Evolutionary conservation across 2,113 vertebrate species (phyloP).

Genomic region (Bagarius yarrelli): DNA sequence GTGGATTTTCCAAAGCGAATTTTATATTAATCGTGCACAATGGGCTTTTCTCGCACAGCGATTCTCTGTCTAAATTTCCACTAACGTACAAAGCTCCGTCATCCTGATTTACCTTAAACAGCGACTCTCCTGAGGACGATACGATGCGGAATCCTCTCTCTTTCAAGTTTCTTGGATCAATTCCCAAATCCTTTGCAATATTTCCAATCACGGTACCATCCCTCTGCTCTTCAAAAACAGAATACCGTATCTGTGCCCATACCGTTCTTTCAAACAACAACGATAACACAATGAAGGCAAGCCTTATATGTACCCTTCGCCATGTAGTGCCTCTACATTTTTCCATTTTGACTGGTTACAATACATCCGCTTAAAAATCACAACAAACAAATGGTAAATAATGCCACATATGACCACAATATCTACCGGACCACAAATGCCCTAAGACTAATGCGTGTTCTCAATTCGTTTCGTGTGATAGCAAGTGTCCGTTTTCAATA

Average conservation of each 20-base stretch:
- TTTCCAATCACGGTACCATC: slow-evolving; percentile 56
- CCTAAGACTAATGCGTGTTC: not conserved
- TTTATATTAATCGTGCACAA: slow-evolving; percentile 55
- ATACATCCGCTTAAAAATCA: not conserved
- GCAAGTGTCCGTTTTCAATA: not conserved
- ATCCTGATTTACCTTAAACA: slow-evolving; percentile 56
- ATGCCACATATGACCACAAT: not conserved
- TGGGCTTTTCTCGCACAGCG: slow-evolving; percentile 48
- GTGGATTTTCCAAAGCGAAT: slow-evolving; percentile 62
- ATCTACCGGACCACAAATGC: not conserved
- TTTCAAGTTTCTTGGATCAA: slow-evolving; percentile 42
- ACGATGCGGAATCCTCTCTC: slow-evolving; percentile 55
- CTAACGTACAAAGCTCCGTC: slow-evolving; percentile 56
- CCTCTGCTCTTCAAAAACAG: slow-evolving; percentile 58
- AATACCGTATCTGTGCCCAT: slow-evolving; percentile 67
- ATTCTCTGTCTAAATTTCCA: slow-evolving; percentile 57
- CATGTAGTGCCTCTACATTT: slow-evolving; percentile 50
- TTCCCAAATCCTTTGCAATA: slow-evolving; percentile 59
- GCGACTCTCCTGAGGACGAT: slow-evolving; percentile 38
- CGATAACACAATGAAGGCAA: slow-evolving; percentile 31
- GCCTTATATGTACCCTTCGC: not conserved
- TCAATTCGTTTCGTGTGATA: not conserved
- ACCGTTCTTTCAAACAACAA: slow-evolving; percentile 52
- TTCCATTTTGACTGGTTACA: slow-evolving; percentile 55
- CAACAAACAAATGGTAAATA: not conserved